Percentiles rank a stretch among this genome's conserved stretches.
phyloP scores from a whole-genome alignment of 2,888 invertebrate species.

The Portevinia maculata region DNA sequence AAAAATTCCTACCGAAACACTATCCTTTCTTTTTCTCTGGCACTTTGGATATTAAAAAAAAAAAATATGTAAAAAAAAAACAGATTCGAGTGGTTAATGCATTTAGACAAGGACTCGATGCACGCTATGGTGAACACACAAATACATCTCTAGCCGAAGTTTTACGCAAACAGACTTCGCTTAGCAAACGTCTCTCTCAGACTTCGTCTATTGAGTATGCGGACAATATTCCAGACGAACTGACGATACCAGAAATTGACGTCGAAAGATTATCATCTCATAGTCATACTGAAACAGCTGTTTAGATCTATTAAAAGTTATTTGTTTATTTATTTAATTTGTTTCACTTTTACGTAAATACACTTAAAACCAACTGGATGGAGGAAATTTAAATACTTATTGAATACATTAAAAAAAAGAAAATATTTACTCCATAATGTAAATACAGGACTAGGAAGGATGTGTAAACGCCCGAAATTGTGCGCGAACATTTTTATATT shows the following conservation, averaged over 20 bases:
- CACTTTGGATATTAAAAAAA: constrained; percentile 61
- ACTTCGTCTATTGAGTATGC: constrained; percentile 96
- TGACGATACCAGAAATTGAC: constrained; percentile 95
- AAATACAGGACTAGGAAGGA: constrained; percentile 30
- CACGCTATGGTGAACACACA: constrained; percentile 95
- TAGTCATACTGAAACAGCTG: constrained; percentile 97
- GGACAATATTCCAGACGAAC: constrained; percentile 93
- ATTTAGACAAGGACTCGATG: constrained; percentile 99
- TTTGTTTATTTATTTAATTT: constrained; percentile 59
- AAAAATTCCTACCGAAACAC: constrained; percentile 27
- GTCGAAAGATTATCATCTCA: constrained; percentile 96
- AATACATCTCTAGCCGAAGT: constrained; percentile 96
- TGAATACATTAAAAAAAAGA: neutral
- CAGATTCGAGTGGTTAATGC: constrained; percentile 99
- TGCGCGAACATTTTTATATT: constrained; percentile 49
- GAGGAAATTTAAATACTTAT: constrained; percentile 3
- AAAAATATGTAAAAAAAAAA: constrained; percentile 77
- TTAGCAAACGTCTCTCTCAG: constrained; percentile 95
- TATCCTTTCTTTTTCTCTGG: constrained; percentile 61
- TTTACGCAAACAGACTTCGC: constrained; percentile 95
- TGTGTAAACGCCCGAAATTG: constrained; percentile 9
- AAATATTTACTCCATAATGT: constrained; percentile 57
- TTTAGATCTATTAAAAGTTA: constrained; percentile 84
- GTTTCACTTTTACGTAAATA: constrained; percentile 36
- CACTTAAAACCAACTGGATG: too few relatives aligned